Conservation (phyloP, 2,113 vertebrate genomes). For the Vimba vimba region DNA sequence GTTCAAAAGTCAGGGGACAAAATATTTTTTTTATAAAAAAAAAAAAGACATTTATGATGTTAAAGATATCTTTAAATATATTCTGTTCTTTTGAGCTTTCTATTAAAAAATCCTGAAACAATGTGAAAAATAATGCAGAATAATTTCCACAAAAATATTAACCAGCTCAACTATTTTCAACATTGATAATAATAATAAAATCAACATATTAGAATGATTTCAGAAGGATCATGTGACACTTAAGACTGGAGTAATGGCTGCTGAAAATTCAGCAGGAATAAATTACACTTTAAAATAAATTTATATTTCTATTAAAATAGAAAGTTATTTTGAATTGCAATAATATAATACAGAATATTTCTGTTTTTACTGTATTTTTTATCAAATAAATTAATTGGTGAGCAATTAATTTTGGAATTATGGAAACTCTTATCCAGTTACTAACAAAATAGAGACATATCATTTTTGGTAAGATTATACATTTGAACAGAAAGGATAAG, state of each 20-base stretch:
- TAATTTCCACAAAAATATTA: neutral
- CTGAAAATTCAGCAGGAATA: too few relatives aligned
- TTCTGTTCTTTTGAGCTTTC: too few relatives aligned
- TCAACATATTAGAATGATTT: neutral
- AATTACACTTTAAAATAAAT: too few relatives aligned
- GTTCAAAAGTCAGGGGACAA: too few relatives aligned
- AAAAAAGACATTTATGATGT: neutral
- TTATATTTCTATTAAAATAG: too few relatives aligned
- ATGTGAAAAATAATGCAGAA: too few relatives aligned
- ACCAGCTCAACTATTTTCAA: neutral
- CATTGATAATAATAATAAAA: neutral
- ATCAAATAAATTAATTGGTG: neutral
- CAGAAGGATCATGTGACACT: neutral
- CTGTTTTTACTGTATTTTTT: neutral
- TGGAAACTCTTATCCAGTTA: neutral
- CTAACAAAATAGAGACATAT: neutral
- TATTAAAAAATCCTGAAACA: too few relatives aligned
- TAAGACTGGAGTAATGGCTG: neutral
- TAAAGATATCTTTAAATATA: neutral
- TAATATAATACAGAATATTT: neutral
- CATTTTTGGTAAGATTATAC: neutral
- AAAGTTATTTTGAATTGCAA: neutral
- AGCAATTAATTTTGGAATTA: too few relatives aligned
- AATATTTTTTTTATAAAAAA: neutral
- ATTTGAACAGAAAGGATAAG: neutral